Base-by-base conservation (phyloP, 1,140 invertebrate species). In the Bactericera cockerelli region DNA sequence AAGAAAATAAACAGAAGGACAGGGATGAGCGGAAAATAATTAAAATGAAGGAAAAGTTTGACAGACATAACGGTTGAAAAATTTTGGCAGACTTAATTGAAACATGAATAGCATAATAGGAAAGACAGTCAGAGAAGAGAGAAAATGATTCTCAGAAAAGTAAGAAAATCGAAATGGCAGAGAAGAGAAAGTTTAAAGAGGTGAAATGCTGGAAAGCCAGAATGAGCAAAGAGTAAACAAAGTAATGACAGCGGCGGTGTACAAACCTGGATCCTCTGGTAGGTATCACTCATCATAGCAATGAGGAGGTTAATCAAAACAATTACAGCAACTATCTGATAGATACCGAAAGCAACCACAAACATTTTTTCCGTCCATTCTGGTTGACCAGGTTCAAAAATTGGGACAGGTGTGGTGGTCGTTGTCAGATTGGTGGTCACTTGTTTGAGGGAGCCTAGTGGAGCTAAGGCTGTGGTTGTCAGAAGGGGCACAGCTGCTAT, bases 221-320 rank as follows among this genome's bases (percentile, higher is more conserved):
- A 49, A 49, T 22, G n/a, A 22, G 33, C 33, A 11, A 16, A 36
- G 16, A n/a, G 13, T 31, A 31, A 31, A 31, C 28, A 31, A 6
- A 6, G 4, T 4, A 6, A 13, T 31, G 42, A 6, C 22, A 49
- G 42, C 42, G 42, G n/a, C 3, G 22, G 19, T 19, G 19, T 19
- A 58, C 31, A 42, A 81, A 84, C 88, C 78, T 97, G 85, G 70
- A 99, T 99, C 66, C 94, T 79, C 72, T 98, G 95, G 75, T 99
- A 99, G 26, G 96, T 99, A 78, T 98, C 94, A 69, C 92, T 94
- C 94, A 99, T 98, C 96, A 99, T 99, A 77, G 96, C 96, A 81
- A 99, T 99, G 67, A 99, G 83, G 59, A 98, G 81, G 77, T 99
- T 99, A 76, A 99, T 98, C 61, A 99, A 80, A 59, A 98, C 95